Conservation (phyloP, 2,113 vertebrate species). For the Origma solitaria region DNA sequence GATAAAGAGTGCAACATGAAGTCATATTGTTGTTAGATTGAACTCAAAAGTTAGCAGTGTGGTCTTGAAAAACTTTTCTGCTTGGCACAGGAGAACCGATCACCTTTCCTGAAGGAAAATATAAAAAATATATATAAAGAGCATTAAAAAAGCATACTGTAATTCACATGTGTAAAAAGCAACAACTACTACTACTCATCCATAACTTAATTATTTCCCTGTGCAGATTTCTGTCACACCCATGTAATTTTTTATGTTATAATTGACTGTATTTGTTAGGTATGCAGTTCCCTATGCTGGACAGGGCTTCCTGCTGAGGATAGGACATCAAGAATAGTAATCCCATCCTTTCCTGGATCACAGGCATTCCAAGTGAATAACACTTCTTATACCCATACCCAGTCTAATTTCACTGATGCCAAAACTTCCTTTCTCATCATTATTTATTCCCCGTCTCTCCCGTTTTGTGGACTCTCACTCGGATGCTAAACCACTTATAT, state of each 20-base stretch:
- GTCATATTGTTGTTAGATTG: not conserved
- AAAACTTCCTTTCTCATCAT: not conserved
- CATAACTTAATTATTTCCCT: not conserved
- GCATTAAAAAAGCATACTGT: not conserved
- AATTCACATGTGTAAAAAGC: not conserved
- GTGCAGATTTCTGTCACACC: not conserved
- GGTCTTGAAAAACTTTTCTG: not conserved
- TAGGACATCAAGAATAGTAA: accelerated
- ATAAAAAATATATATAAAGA: not conserved
- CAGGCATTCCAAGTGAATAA: not conserved
- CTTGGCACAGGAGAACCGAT: not conserved
- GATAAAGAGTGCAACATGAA: not conserved
- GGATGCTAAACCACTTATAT: not conserved
- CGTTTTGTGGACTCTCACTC: no score
- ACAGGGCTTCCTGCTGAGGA: not conserved
- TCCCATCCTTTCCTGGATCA: not conserved
- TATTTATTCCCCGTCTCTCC: not conserved
- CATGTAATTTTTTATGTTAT: accelerated
- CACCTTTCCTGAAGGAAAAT: not conserved
- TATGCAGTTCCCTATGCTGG: not conserved
- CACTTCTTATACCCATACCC: not conserved
- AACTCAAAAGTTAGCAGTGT: not conserved
- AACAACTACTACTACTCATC: not conserved
- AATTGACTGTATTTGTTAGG: not conserved
- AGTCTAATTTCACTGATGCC: not conserved